Conservation (phyloP, 2,888 invertebrate genomes). For the Sesia apiformis region DNA sequence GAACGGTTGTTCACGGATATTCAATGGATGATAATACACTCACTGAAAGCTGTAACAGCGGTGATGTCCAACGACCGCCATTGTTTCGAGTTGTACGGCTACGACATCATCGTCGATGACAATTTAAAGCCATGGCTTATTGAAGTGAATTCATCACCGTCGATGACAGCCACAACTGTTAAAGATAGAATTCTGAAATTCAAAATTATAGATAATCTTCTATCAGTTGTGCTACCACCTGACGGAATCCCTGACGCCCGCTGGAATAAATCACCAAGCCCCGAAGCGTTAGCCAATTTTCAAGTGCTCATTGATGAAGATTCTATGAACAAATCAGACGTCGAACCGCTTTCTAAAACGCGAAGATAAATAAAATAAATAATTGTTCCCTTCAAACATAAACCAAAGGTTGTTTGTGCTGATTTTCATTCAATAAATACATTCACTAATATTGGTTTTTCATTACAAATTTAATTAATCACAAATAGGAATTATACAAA, state of each 20-base stretch:
- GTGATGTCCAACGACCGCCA: conserved; percentile 93
- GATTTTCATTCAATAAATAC: background rate
- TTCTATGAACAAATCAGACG: conserved; percentile 75
- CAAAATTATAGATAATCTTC: conserved; percentile 92
- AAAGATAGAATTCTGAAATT: conserved; percentile 94
- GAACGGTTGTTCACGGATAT: conserved; percentile 91
- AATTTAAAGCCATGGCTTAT: conserved; percentile 94
- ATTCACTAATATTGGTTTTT: background rate
- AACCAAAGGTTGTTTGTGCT: too few species aligned
- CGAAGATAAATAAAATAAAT: background rate
- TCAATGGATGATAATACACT: conserved; percentile 91
- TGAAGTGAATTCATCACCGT: conserved; percentile 95
- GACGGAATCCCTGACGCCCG: conserved; percentile 89
- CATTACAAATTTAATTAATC: background rate
- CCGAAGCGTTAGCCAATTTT: conserved; percentile 85
- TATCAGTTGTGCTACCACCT: conserved; percentile 90
- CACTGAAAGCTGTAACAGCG: conserved; percentile 90
- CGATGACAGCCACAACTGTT: conserved; percentile 91
- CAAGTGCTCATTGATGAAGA: conserved; percentile 88
- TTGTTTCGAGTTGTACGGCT: conserved; percentile 95
- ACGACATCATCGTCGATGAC: conserved; percentile 95
- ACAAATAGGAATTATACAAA: conserved; percentile 1
- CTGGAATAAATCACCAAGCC: conserved; percentile 86
- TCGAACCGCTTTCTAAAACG: background rate
- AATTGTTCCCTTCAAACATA: too few species aligned